phyloP scores from a whole-genome alignment of 2,888 invertebrate species.

The Mythimna vitellina region DNA sequence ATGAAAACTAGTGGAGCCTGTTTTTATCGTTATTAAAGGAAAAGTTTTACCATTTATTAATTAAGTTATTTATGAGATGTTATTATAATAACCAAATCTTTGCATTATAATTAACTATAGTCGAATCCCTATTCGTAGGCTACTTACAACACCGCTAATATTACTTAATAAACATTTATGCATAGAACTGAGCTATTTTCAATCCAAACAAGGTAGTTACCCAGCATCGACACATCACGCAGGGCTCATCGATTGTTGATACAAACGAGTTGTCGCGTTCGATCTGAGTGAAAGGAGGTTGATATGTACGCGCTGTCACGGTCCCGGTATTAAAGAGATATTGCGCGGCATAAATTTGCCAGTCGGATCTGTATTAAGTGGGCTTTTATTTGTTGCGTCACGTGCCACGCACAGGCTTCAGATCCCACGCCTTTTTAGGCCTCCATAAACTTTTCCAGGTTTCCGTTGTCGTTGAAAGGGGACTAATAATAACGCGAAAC shows the following conservation, averaged over 20 bases:
- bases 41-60: not conserved
- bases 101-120: slow-evolving; percentile 33
- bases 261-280: slow-evolving; percentile 79
- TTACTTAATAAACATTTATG: slow-evolving; percentile 61
- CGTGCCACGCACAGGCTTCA: slow-evolving; percentile 77
- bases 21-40: not conserved
- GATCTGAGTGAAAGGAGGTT: slow-evolving; percentile 77
- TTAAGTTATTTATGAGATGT: slow-evolving; percentile 29
- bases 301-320: slow-evolving; percentile 88
- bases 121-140: slow-evolving; percentile 28
- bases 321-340: slow-evolving; percentile 86
- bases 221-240: slow-evolving; percentile 67
- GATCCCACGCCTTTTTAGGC: slow-evolving; percentile 76
- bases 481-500: slow-evolving; percentile 61
- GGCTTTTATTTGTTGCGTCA: slow-evolving; percentile 88
- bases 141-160: slow-evolving; percentile 48
- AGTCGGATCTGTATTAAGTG: slow-evolving; percentile 87
- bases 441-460: slow-evolving; percentile 75
- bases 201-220: slow-evolving; percentile 66
- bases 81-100: slow-evolving; percentile 6
- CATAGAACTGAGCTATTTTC: slow-evolving; percentile 60
- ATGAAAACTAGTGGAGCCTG: not conserved
- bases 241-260: slow-evolving; percentile 78
- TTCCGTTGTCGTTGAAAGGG: slow-evolving; percentile 62
- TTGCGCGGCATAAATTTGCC: slow-evolving; percentile 87